Evolutionary conservation across 2,888 invertebrate genomes (phyloP).

Genomic region (Euzetes globulus): DNA sequence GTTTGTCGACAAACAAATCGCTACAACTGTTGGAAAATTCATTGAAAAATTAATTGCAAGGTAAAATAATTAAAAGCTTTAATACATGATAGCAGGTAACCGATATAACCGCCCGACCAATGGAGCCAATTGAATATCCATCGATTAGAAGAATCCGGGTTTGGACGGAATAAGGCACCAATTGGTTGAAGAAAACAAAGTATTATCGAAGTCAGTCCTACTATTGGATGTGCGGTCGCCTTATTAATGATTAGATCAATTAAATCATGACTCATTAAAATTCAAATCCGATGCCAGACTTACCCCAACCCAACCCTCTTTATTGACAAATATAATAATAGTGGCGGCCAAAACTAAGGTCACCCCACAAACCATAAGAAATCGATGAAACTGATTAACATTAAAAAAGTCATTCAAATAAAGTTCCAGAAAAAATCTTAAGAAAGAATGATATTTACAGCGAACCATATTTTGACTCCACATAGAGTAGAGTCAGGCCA

Average conservation of each 20-base stretch:
- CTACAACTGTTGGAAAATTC: slow-evolving; percentile 48
- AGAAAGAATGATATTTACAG: slow-evolving; percentile 56
- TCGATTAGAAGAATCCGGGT: slow-evolving; percentile 70
- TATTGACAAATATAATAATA: slow-evolving; percentile 66
- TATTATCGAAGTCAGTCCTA: slow-evolving; percentile 31
- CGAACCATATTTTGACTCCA: slow-evolving; percentile 89
- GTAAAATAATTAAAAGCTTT: not conserved
- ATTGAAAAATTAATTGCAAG: too few relatives aligned
- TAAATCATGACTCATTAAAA: not conserved
- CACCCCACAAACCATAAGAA: slow-evolving; percentile 76
- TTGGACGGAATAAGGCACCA: slow-evolving; percentile 75
- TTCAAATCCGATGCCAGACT: slow-evolving; percentile 16
- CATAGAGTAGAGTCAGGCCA: slow-evolving; percentile 73
- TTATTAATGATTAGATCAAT: not conserved
- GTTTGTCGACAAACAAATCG: slow-evolving; percentile 58
- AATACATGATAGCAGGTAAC: slow-evolving; percentile 65
- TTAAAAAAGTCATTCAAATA: too few relatives aligned
- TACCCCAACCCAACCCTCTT: slow-evolving; percentile 53
- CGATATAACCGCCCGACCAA: slow-evolving; percentile 77
- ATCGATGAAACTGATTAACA: slow-evolving; percentile 65
- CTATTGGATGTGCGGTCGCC: slow-evolving; percentile 24
- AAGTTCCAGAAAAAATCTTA: too few relatives aligned
- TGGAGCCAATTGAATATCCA: slow-evolving; percentile 85
- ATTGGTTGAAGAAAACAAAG: slow-evolving; percentile 65
- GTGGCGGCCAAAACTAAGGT: slow-evolving; percentile 66